These are phyloP conservation scores for Canis aureus DNA, from an alignment of 2,113 vertebrate species.

Conservation along the genomic window DNA sequence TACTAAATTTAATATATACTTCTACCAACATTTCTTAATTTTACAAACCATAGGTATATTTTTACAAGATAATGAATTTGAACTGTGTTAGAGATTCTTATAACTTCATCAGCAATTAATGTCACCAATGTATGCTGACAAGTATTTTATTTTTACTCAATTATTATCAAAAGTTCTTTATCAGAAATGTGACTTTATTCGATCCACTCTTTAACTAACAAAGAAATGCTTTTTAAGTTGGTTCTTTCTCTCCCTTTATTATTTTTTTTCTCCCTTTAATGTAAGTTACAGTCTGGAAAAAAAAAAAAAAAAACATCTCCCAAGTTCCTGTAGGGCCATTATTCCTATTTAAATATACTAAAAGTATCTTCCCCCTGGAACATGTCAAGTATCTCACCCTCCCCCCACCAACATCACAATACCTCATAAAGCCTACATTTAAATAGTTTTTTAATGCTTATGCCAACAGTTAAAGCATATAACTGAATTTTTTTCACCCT, in stretches of 20 bases:
- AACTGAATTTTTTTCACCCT: not conserved
- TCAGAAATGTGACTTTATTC: constrained; percentile 53
- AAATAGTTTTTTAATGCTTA: constrained; percentile 32
- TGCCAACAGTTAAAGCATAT: not conserved
- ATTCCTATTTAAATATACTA: not conserved
- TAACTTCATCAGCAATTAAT: constrained; percentile 17
- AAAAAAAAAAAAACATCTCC: not conserved
- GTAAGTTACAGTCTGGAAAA: not conserved
- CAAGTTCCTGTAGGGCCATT: not conserved
- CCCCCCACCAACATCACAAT: not conserved
- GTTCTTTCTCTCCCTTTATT: not conserved
- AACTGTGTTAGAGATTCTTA: constrained; percentile 14
- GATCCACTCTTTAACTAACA: constrained; percentile 39
- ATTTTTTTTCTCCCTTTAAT: not conserved
- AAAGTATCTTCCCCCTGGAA: not conserved
- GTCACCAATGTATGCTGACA: not conserved
- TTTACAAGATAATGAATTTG: constrained; percentile 47
- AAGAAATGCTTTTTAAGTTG: not conserved
- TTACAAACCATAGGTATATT: constrained; percentile 10
- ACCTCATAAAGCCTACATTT: constrained; percentile 29
- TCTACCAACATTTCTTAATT: not conserved
- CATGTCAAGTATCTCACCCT: not conserved
- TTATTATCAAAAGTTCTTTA: constrained; percentile 3
- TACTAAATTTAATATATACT: constrained; percentile 37
- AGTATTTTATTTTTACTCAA: constrained; percentile 28